Percentiles rank a stretch among this genome's conserved stretches.
These are phyloP conservation scores for Phalacrocorax aristotelis DNA, from an alignment of 2,113 vertebrate genomes.

Conservation along the genomic window DNA sequence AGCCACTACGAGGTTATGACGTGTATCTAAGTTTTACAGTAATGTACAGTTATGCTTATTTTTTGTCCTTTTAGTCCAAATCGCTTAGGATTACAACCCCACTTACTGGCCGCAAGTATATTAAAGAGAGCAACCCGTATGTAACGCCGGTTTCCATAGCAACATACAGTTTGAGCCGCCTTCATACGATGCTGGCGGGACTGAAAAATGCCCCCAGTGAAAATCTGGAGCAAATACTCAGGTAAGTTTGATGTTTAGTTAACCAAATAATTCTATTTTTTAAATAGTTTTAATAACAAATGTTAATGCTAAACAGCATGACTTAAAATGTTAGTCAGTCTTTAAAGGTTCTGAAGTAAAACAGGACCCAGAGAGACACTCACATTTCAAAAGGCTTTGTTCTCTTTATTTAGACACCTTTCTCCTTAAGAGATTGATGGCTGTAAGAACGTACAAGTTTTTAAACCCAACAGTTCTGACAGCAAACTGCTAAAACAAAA, in stretches of 20 bases:
- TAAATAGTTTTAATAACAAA: neutral
- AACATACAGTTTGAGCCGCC: constrained; percentile 85
- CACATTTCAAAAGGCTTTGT: neutral
- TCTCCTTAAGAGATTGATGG: neutral
- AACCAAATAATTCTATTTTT: neutral
- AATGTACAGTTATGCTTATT: neutral
- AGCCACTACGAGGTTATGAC: neutral
- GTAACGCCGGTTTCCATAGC: constrained; percentile 82
- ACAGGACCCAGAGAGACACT: neutral
- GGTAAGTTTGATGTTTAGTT: constrained; percentile 60
- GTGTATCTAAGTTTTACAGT: neutral
- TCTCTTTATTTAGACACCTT: neutral
- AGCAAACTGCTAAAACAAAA: neutral
- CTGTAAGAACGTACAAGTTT: neutral
- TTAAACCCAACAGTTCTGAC: neutral
- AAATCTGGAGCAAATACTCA: constrained; percentile 80
- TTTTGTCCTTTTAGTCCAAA: constrained; percentile 74
- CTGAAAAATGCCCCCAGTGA: constrained; percentile 84
- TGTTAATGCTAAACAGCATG: neutral
- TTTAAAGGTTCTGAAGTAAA: neutral
- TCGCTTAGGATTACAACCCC: constrained; percentile 82
- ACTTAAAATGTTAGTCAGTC: neutral
- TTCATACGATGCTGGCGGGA: constrained; percentile 87
- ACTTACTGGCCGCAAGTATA: constrained; percentile 83
- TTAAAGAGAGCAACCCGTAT: constrained; percentile 77